Evolutionary conservation across 2,888 invertebrate genomes (phyloP), one percentile per base, ranked within the genome.

Genomic region (Platycheirus rosarum): DNA sequence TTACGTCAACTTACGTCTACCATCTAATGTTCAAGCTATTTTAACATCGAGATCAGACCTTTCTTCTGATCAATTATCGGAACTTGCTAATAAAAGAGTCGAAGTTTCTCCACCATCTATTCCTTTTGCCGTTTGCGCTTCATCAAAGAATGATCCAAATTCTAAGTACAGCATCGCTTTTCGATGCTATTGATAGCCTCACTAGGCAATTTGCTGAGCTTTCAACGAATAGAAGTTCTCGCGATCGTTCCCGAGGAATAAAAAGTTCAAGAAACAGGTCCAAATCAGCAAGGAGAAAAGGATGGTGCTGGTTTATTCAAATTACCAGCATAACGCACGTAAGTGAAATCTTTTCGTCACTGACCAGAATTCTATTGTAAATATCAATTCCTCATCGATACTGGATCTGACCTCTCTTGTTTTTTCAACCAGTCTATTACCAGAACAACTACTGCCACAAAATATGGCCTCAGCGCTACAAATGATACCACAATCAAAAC

Each of bases 401-500:
- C 73, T 13, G 65, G 65, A 53, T 44, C 44, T 9, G 55, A 66
- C 48, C 40, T 66, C 1, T 57, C 48, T 14, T 14, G 46, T 11
- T 75, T 23, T n/a, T 29, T 57, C 49, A 26, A 18, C 23, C 8
- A 11, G 11, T 23, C 14, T 44, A 14, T 29, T 55, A 5, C 37
- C 26, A 32, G 23, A 29, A 46, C 29, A 13, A 44, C 44, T n/a
- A 32, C 37, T 5, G 75, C 78, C 9, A 62, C 85, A 0, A 14
- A 44, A 7, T 88, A 87, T 51, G 73, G 77, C 37, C 66, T 88
- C 2, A 84, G 57, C 29, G 88, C 87, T 14, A 87, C 87, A 4
- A 88, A 88, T 53, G 85, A 85, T 11, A 76, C 85, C 0, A 14
- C 40, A 1, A 87, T 88, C n/a, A 55, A 77, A 3, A 88, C 87